Evolutionary conservation across 2,797 vertebrate species (phyloP).

Genomic region (Xenentodon cancila): DNA sequence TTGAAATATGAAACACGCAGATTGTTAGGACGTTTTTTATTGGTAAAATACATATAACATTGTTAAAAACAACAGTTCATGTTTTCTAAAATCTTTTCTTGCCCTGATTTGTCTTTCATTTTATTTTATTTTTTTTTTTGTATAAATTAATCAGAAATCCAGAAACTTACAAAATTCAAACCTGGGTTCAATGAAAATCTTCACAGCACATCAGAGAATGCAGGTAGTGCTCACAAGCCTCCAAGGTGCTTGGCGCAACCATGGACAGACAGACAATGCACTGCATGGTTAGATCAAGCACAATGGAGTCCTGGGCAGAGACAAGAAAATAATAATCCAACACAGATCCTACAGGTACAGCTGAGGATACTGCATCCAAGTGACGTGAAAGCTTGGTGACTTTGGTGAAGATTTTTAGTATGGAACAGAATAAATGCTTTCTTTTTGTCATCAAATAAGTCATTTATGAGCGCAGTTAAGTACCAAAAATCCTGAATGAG

Average conservation of each 20-base stretch:
- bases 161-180: not conserved
- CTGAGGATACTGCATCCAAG: not conserved
- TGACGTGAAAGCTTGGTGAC: not conserved
- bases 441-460: not conserved
- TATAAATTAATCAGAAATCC: not conserved
- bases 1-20: constrained; percentile 23
- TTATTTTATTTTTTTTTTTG: not conserved
- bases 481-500: constrained; percentile 27
- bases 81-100: not conserved
- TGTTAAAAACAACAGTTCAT: not conserved
- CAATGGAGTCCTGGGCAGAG: constrained; percentile 84
- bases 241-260: constrained; percentile 89
- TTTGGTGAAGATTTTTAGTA: not conserved
- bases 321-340: constrained; percentile 6
- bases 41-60: constrained; percentile 1
- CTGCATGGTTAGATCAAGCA: constrained; percentile 93
- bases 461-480: not conserved
- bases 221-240: constrained; percentile 75
- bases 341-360: constrained; percentile 16
- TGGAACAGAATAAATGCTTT: not conserved
- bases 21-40: constrained; percentile 60
- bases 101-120: not conserved
- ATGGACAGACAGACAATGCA: constrained; percentile 83
- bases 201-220: constrained; percentile 2
- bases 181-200: not conserved